phyloP scores from a whole-genome alignment of 2,888 invertebrate species.

The Dasypogon diadema region DNA sequence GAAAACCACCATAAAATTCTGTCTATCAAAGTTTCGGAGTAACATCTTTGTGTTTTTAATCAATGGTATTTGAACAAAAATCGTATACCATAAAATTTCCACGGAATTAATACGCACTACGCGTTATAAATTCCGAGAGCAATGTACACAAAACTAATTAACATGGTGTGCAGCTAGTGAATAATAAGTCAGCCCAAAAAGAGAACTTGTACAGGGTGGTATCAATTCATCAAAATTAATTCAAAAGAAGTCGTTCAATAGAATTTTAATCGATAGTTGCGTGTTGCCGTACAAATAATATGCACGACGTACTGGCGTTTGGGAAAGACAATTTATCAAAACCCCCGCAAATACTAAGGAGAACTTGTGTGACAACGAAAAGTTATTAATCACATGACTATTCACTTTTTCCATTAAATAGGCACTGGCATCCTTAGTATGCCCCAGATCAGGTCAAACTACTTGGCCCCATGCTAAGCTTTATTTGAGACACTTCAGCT shows the following conservation, averaged over 20 bases:
- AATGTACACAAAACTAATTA: no score
- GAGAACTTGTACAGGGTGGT: no score
- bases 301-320: constrained; percentile 1
- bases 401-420: constrained; percentile 24
- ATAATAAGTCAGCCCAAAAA: no score
- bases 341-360: constrained; percentile 27
- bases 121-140: no score
- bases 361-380: constrained; percentile 35
- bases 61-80: no score
- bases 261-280: constrained; percentile 17
- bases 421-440: constrained; percentile 17
- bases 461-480: constrained; percentile 5
- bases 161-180: no score
- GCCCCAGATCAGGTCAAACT: not conserved
- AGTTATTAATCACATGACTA: constrained; percentile 48
- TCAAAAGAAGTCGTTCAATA: not conserved
- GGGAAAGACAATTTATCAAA: constrained; percentile 27
- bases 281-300: not conserved
- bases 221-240: not conserved
- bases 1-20: no score
- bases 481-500: not conserved
- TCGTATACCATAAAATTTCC: no score
- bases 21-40: no score
- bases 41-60: no score
- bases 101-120: no score